Base-by-base conservation (phyloP, 1,140 invertebrate genomes). In the Brachionus angularis region DNA sequence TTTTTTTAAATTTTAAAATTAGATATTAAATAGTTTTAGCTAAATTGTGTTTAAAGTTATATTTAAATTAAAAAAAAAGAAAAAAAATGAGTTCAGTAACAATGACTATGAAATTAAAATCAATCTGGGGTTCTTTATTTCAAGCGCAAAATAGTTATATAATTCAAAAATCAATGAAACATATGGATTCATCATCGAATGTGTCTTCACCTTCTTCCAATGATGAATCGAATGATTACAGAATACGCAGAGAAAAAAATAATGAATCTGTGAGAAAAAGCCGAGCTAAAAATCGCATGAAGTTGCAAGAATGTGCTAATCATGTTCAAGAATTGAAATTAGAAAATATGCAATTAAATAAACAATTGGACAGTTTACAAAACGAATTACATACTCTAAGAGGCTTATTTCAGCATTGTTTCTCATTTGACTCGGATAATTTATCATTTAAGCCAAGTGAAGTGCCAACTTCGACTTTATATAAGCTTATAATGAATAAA, bases 91-190 rank as follows among this genome's bases (percentile, higher is more conserved):
- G 33, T 58, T 58, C 53, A 34, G 33, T 34, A 39, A 58, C 53
- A 36, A 58, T 58, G 53, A 58, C 62, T 18, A 67, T 67, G 62
- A 67, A 67, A 33, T 50, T 67, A 47, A 67, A 67, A 31, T 50
- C 42, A 23, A 29, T 67, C 21, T 46, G 42, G 23, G 47, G 62
- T 23, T 67, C 62, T n/a, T 47, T 67, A 31, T 67, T 67, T 50
- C 62, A 67, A 34, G 62, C 62, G n/a, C 62, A 67, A 34, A 67
- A 67, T 23, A 67, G 39, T 8, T 67, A 33, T 50, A 34, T 67
- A 18, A 67, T 67, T 23, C 36, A 29, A 16, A 67, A 67, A 50
- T 67, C 62, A 34, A 46, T 67, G 62, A 67, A 67, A 47, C 33
- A 33, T 50, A 50, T 67, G 62, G 62, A 67, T 10, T 33, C 62